Evolutionary conservation across 2,113 vertebrate species (phyloP).

Genomic region (Nanger granti): DNA sequence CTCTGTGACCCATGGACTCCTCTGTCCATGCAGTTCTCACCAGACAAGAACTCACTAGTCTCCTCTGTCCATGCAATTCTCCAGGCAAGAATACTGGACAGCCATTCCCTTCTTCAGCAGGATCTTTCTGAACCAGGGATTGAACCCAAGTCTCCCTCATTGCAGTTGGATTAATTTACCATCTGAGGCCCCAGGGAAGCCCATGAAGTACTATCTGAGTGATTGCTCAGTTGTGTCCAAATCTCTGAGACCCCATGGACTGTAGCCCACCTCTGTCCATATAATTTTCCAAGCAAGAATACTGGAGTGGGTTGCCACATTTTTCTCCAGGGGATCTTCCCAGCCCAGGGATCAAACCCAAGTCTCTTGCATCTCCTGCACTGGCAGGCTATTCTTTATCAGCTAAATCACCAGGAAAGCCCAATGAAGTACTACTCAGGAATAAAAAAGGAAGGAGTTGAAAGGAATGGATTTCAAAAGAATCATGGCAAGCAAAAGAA

Average conservation of each 20-base stretch:
- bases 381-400: neutral
- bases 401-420: neutral
- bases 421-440: neutral
- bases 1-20: neutral
- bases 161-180: neutral
- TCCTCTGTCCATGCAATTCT: neutral
- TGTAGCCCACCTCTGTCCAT: neutral
- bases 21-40: neutral
- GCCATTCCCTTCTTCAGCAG: neutral
- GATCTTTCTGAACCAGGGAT: neutral
- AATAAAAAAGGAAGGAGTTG: neutral
- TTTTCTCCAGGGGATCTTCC: neutral
- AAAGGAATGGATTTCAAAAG: neutral
- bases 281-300: neutral
- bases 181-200: neutral
- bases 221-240: neutral
- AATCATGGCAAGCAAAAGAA: neutral
- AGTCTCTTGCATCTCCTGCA: neutral
- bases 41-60: neutral
- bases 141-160: neutral
- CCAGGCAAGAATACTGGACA: neutral
- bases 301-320: neutral
- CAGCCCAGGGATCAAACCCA: neutral
- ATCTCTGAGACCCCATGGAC: neutral
- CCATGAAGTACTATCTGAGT: neutral